These are phyloP conservation scores for Eulithis prunata DNA, from an alignment of 2,888 invertebrate genomes.

Conservation along the genomic window DNA sequence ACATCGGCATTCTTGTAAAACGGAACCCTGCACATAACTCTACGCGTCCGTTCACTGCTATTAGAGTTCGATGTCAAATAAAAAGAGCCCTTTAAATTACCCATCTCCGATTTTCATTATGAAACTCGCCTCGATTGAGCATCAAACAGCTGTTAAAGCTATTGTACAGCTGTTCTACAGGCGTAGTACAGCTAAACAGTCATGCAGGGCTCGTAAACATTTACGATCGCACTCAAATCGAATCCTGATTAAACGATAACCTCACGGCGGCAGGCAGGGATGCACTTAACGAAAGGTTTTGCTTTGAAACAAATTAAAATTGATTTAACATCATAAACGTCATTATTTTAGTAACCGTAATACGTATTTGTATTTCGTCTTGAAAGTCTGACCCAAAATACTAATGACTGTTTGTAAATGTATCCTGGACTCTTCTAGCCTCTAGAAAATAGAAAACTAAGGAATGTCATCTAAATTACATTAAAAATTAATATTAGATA, in stretches of 20 bases:
- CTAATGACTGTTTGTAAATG: too few species aligned
- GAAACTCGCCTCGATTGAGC: slow-evolving; percentile 26
- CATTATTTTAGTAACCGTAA: too few species aligned
- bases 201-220: slow-evolving; percentile 47
- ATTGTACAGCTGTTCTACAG: slow-evolving; percentile 21
- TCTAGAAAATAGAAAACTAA: too few species aligned
- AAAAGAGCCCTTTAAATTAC: slow-evolving; percentile 34
- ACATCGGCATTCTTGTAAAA: neutral
- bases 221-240: slow-evolving; percentile 47
- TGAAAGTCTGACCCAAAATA: too few species aligned
- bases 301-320: too few species aligned
- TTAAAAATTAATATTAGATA: too few species aligned
- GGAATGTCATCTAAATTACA: too few species aligned
- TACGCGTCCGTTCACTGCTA: slow-evolving; percentile 15
- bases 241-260: slow-evolving; percentile 48
- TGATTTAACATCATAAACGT: too few species aligned
- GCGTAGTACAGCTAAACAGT: slow-evolving; percentile 39
- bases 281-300: neutral
- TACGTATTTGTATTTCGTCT: too few species aligned
- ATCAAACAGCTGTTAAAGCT: slow-evolving; percentile 23
- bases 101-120: slow-evolving; percentile 39
- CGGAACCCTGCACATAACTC: slow-evolving; percentile 11
- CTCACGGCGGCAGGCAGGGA: slow-evolving; percentile 13
- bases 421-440: too few species aligned
- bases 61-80: slow-evolving; percentile 11